phyloP scores from a whole-genome alignment of 2,113 vertebrate genomes.

The Acrocephalus kingi region DNA sequence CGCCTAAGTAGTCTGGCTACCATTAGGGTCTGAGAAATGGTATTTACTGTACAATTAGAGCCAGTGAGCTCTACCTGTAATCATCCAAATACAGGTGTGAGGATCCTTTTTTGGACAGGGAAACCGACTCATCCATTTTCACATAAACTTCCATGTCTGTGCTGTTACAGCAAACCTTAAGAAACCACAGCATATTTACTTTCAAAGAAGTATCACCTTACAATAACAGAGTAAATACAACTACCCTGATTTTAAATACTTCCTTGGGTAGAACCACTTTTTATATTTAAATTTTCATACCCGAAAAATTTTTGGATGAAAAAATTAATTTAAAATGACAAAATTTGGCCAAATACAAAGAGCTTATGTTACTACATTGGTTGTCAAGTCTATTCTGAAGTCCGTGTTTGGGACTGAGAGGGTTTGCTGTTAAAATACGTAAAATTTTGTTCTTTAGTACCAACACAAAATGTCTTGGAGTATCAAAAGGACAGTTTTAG shows the following conservation, averaged over 20 bases:
- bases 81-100: conserved; percentile 93
- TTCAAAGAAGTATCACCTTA: not conserved
- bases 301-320: conserved; percentile 59
- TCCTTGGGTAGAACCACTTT: conserved; percentile 72
- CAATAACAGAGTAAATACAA: not conserved
- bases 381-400: conserved; percentile 39
- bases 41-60: conserved; percentile 98
- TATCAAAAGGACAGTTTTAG: conserved; percentile 77
- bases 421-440: conserved; percentile 35
- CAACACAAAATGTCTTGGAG: conserved; percentile 71
- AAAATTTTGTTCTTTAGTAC: conserved; percentile 61
- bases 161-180: conserved; percentile 72
- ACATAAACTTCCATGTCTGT: conserved; percentile 81
- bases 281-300: conserved; percentile 76
- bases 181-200: conserved; percentile 71
- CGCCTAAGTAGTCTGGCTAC: conserved; percentile 86
- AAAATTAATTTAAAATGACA: conserved; percentile 19
- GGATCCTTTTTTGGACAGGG: conserved; percentile 79
- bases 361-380: not conserved
- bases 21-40: conserved; percentile 88
- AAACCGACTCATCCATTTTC: conserved; percentile 87
- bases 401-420: not conserved
- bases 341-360: not conserved
- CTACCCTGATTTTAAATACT: not conserved
- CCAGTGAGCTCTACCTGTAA: conserved; percentile 90